Evolutionary conservation across 2,113 vertebrate genomes (phyloP).

Genomic region (Anseranas semipalmata): DNA sequence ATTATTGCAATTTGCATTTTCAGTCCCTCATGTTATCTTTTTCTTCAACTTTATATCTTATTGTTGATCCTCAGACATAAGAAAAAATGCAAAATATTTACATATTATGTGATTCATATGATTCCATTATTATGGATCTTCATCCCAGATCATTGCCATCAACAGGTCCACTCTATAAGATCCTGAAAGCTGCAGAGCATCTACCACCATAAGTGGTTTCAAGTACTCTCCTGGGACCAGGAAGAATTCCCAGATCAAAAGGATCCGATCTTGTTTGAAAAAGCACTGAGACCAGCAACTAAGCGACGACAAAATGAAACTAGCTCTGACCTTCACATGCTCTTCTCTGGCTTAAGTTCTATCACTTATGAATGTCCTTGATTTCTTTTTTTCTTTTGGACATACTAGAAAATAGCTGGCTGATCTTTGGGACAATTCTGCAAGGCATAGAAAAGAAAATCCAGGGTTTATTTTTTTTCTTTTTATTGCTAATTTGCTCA

Average conservation of each 20-base stretch:
- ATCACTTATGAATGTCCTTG: not conserved
- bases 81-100: not conserved
- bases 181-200: not conserved
- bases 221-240: not conserved
- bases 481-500: not conserved
- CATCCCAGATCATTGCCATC: not conserved
- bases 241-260: not conserved
- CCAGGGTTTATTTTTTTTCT: not conserved
- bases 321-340: not conserved
- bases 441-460: not conserved
- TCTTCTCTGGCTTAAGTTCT: not conserved
- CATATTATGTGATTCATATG: not conserved
- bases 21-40: not conserved
- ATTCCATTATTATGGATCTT: not conserved
- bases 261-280: not conserved
- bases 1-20: not conserved
- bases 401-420: not conserved
- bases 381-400: not conserved
- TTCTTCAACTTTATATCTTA: not conserved
- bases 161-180: not conserved
- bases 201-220: fast-evolving
- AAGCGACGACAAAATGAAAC: not conserved
- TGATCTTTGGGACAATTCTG: not conserved
- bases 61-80: not conserved
- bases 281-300: not conserved